phyloP scores from a whole-genome alignment of 2,888 invertebrate species.

The Nomada flava region DNA sequence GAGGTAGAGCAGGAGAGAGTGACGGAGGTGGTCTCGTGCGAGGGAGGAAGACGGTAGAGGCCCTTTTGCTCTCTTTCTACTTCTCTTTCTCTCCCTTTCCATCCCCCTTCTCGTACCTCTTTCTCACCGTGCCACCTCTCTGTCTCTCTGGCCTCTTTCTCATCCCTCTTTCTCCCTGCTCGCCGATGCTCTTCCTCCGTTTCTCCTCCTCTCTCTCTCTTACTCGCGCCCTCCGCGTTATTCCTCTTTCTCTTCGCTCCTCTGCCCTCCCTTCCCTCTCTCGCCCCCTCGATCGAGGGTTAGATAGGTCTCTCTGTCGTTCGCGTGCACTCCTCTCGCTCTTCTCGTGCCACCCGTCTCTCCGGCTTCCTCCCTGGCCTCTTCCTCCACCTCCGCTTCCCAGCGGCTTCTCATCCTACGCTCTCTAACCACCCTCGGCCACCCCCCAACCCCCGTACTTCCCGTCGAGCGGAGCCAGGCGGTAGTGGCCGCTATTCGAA shows the following conservation, averaged over 20 bases:
- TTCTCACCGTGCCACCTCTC: slow-evolving; percentile 23
- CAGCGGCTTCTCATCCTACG: slow-evolving; percentile 34
- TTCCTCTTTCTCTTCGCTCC: slow-evolving; percentile 29
- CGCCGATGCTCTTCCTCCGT: slow-evolving; percentile 64
- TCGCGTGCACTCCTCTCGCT: slow-evolving; percentile 39
- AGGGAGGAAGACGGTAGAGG: slow-evolving; percentile 23
- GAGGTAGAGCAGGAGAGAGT: slow-evolving; percentile 63
- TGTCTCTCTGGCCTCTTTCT: slow-evolving; percentile 56
- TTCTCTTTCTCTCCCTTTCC: slow-evolving; percentile 11
- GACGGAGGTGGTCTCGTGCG: slow-evolving; percentile 65
- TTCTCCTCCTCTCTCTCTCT: slow-evolving; percentile 45
- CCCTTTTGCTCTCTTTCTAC: neutral
- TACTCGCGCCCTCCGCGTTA: slow-evolving; percentile 39
- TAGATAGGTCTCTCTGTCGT: slow-evolving; percentile 16
- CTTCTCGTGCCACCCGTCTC: slow-evolving; percentile 32
- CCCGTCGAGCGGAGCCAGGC: slow-evolving; percentile 8
- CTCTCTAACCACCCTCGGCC: slow-evolving; percentile 76
- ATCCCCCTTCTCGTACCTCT: slow-evolving; percentile 20
- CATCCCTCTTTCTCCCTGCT: slow-evolving; percentile 43
- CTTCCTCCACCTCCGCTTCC: slow-evolving; percentile 49
- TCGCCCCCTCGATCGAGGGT: slow-evolving; percentile 5
- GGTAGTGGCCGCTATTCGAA: slow-evolving; percentile 42
- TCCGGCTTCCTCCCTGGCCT: slow-evolving; percentile 46
- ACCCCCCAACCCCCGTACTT: slow-evolving; percentile 67
- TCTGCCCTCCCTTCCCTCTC: slow-evolving; percentile 31